These are phyloP conservation scores for Fratercula arctica DNA, from an alignment of 2,797 vertebrate genomes.

Conservation along the genomic window DNA sequence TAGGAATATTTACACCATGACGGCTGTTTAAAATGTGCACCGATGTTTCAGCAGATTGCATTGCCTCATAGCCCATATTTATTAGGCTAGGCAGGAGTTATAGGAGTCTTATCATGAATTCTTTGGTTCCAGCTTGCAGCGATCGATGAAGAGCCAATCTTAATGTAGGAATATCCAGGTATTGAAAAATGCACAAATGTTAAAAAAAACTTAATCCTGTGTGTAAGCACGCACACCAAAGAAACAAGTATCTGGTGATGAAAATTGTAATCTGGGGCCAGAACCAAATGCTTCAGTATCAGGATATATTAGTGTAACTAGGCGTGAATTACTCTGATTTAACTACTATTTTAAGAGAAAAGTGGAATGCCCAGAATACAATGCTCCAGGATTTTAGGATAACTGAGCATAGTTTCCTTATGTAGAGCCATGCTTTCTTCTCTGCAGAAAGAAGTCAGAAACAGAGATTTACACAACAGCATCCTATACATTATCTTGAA, in stretches of 20 bases:
- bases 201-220: background rate
- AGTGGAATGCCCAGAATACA: background rate
- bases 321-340: background rate
- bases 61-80: slow-evolving; percentile 46
- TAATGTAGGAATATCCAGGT: slow-evolving; percentile 18
- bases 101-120: slow-evolving; percentile 2
- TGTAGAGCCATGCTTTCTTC: background rate
- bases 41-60: slow-evolving; percentile 60
- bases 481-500: background rate
- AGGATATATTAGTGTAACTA: background rate
- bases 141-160: background rate
- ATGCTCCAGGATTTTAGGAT: background rate
- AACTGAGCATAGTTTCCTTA: background rate
- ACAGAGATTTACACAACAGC: background rate
- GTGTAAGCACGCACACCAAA: background rate
- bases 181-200: slow-evolving; percentile 17
- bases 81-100: slow-evolving; percentile 23
- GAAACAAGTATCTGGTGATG: background rate
- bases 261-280: background rate
- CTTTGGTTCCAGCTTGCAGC: slow-evolving; percentile 9
- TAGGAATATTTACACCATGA: slow-evolving; percentile 70
- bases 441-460: background rate
- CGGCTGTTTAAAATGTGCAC: slow-evolving; percentile 59
- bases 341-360: background rate
- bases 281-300: background rate